Evolutionary conservation across 1,140 invertebrate genomes (phyloP), one percentile per base, ranked within the genome.

Genomic region (Portunus trituberculatus): DNA sequence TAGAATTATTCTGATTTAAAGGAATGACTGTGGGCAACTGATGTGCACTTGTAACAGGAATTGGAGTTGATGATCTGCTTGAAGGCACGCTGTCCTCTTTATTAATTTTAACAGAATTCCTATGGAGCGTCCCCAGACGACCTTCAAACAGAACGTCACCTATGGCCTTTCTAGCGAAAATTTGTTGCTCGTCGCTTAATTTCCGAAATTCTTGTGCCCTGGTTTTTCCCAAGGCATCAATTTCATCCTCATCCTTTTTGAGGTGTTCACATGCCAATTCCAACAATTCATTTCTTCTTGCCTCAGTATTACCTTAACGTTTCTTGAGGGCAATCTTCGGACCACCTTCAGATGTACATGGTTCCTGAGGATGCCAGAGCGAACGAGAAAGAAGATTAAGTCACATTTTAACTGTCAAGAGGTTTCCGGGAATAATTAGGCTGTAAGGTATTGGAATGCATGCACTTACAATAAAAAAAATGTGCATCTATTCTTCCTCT

Each of bases 111-210:
- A 94, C 84, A 12, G 84, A 89, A 45, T 89, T 20, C 46, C 86
- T 32, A 10, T 89, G 84, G 45, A 94, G 45, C 4, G 39, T 89
- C 8, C 86, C 93, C 29, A 94, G 16, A n/a, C 67, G 84, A 67
- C 84, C 93, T 39, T 88, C 93, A 88, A 94, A 94, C 10, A 94
- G 7, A 28, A 94, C 88, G 39, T 94, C 87, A 59, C 88, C 88
- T 14, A 94, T 94, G 20, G 84, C 93, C n/a, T 94, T 94, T 45
- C n/a, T 94, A 6, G 52, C 93, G 67, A 14, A 94, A 25, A 88
- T 32, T 82, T 94, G 93, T 46, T 94, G 86, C 20, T 89, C 25
- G 29, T 84, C n/a, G 48, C 16, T 89, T 28, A 89, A 48, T 20
- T 89, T 8, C 89, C 46, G 20, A 48, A 94, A 45, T 59, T 94